Conservation (phyloP, 2,797 vertebrate species). For the Kryptolebias ocellatus region DNA sequence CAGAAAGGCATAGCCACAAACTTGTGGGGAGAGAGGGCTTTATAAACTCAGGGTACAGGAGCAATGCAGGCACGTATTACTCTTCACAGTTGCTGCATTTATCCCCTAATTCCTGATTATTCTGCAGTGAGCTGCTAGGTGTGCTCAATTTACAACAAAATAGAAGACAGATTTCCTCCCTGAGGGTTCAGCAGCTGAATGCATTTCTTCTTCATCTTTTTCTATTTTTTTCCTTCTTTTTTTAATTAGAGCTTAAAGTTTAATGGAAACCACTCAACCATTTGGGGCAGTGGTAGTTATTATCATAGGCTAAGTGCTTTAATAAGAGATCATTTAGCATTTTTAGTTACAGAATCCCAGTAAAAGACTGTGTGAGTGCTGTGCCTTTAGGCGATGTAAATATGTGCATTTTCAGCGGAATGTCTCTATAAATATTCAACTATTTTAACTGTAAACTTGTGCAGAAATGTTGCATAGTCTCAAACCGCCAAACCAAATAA, state of each 20-base stretch:
- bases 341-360: constrained; percentile 41
- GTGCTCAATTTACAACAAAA: constrained; percentile 77
- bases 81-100: constrained; percentile 77
- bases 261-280: constrained; percentile 65
- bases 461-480: neutral
- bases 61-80: constrained; percentile 63
- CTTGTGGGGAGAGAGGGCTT: constrained; percentile 45
- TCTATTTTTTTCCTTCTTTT: constrained; percentile 32
- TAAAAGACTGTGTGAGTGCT: constrained; percentile 23
- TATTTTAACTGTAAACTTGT: constrained; percentile 25
- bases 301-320: constrained; percentile 75
- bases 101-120: constrained; percentile 81
- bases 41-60: constrained; percentile 61
- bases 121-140: constrained; percentile 78
- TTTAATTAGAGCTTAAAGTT: constrained; percentile 81
- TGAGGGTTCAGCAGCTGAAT: constrained; percentile 47
- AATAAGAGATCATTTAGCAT: constrained; percentile 72
- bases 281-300: constrained; percentile 66
- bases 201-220: constrained; percentile 48
- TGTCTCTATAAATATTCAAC: constrained; percentile 3
- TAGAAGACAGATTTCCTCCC: constrained; percentile 75
- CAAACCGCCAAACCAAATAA: neutral
- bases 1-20: constrained; percentile 53
- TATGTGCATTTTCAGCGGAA: constrained; percentile 20
- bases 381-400: constrained; percentile 30